Base-by-base conservation (phyloP, 2,113 vertebrate species). In the Neodon shergylaensis region DNA sequence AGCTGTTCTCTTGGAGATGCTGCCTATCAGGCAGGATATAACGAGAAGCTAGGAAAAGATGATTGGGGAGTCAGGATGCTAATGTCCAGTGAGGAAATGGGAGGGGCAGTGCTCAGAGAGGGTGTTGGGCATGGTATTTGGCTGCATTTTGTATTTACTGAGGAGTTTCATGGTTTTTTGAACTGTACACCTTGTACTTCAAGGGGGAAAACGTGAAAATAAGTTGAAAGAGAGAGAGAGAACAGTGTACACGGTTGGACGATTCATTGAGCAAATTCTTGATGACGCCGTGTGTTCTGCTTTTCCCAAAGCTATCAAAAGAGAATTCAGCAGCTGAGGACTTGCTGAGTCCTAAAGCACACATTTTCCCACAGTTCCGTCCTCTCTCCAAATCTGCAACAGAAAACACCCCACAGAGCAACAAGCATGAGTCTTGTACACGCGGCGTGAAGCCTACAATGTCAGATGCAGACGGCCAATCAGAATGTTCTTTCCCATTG, bases 381-480 rank as follows among this genome's bases (percentile, higher is more conserved):
- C 52, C 8, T 5, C 31, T 58, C 7, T 9, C 39, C 52, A 2
- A 76, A 16, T 74, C 74, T 58, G 5, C 28, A 2, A 5, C 76
- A 91, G 65, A 84, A 84, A 79, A 72, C 8, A 44, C 36, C 6
- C 10, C 39, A 21, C 16, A n/a, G 88, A 42, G 63, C 58, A 81
- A 28, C 44, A 36, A 11, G 0, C 2, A 0, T 21, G 5, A 10
- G 1, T 44, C 2, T 13, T 47, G 26, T 1, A 26, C 33, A 44
- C 22, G 14, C 5, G n/a, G 28, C 4, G 3, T 7, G 49, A 42
- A 33, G 3, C 19, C 44, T 61, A n/a, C 11, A 63, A 54, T 76
- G 78, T 66, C 22, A 52, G 85, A 90, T 4, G 66, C 26, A 52
- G 85, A 87, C 3, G 44, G 7, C 36, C 12, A 7, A 7, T 65